These are phyloP conservation scores for Stenchaetothrips biformis DNA, from an alignment of 2,888 invertebrate species.

Conservation along the genomic window DNA sequence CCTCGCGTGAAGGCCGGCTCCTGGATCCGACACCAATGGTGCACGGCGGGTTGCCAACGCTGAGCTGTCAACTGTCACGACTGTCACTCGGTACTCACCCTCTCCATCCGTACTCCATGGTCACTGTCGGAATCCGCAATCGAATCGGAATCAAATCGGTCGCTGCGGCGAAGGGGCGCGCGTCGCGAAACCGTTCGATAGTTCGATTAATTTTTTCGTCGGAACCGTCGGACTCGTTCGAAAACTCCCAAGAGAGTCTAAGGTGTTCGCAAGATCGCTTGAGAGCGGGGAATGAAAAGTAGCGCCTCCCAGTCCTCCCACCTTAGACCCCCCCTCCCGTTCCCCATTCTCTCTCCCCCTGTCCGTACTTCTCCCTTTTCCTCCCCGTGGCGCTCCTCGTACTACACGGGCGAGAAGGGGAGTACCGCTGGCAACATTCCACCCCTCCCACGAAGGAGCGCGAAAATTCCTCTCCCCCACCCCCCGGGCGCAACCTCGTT, in stretches of 20 bases:
- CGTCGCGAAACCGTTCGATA: not conserved
- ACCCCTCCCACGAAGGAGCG: slow-evolving; percentile 2
- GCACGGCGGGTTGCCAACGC: not conserved
- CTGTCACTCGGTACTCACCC: slow-evolving; percentile 8
- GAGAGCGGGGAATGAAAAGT: slow-evolving; percentile 14
- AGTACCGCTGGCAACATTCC: slow-evolving; percentile 1
- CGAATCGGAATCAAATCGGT: not conserved
- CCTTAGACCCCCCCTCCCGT: not conserved
- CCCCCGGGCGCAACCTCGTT: not conserved
- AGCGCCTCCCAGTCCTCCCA: not conserved
- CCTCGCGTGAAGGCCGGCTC: too few species aligned
- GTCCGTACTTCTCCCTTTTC: not conserved
- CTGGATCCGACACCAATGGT: too few species aligned
- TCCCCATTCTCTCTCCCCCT: too few species aligned
- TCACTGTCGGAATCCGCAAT: not conserved
- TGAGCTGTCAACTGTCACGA: not conserved
- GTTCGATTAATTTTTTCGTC: not conserved
- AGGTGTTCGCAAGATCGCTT: slow-evolving; percentile 22
- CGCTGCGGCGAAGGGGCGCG: not conserved
- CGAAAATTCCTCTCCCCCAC: not conserved
- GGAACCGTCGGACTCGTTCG: slow-evolving; percentile 24
- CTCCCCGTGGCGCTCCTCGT: not conserved
- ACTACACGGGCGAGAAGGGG: not conserved
- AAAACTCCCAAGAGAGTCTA: not conserved
- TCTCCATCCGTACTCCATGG: slow-evolving; percentile 5